Evolutionary conservation across 2,113 vertebrate species (phyloP).

Genomic region (Tachycineta bicolor): DNA sequence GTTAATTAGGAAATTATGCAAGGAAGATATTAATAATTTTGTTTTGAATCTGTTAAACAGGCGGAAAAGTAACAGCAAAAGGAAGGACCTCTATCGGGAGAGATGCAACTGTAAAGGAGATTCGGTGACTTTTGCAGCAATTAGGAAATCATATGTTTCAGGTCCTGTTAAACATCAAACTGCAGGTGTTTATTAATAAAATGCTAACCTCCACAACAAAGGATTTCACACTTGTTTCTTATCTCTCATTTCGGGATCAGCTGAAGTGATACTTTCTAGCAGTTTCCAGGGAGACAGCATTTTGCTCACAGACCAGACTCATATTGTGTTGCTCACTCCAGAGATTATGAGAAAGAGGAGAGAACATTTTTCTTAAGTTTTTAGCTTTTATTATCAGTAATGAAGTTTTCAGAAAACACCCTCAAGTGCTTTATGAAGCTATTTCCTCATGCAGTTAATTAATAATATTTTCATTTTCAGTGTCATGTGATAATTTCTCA

Average conservation of each 20-base stretch:
- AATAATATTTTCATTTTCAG: conserved; percentile 16
- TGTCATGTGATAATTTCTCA: not conserved
- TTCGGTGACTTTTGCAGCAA: not conserved
- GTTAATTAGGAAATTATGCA: conserved; percentile 16
- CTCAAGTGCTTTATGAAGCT: not conserved
- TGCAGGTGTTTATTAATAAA: conserved; percentile 25
- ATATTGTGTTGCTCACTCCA: not conserved
- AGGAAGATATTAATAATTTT: not conserved
- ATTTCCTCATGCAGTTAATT: conserved; percentile 40
- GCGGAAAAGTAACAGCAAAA: not conserved
- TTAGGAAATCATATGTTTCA: not conserved
- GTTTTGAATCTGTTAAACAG: not conserved
- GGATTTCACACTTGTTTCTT: not conserved
- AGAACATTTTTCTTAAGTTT: not conserved
- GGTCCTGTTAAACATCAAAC: not conserved
- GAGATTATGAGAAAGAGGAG: not conserved
- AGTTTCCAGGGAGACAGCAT: conserved; percentile 2
- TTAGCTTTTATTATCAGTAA: not conserved
- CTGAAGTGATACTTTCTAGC: not conserved
- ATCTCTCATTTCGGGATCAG: not conserved
- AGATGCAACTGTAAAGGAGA: not conserved
- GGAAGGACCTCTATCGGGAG: not conserved
- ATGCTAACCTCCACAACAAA: not conserved
- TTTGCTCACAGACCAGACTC: not conserved
- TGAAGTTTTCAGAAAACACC: not conserved